phyloP scores from a whole-genome alignment of 2,113 vertebrate species.

The Silurus glanis region DNA sequence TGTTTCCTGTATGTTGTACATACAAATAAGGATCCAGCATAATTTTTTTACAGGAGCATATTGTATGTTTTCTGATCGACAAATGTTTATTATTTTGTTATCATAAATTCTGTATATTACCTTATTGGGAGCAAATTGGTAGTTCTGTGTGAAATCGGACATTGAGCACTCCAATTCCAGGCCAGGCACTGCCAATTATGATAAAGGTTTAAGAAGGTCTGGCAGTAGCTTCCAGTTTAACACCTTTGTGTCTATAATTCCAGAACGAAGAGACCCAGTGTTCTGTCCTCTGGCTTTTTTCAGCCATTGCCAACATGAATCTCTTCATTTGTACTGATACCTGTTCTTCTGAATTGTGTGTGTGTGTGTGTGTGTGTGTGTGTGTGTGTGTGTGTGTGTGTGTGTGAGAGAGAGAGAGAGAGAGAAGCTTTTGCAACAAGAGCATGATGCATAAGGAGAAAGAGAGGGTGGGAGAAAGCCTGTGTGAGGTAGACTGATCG shows the following conservation, averaged over 20 bases:
- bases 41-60: not conserved
- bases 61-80: not conserved
- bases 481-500: conserved; percentile 64
- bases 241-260: not conserved
- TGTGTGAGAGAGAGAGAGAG: conserved; percentile 11
- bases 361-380: not conserved
- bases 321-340: conserved; percentile 43
- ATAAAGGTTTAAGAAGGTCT: not conserved
- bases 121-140: too few species aligned
- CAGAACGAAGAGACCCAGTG: conserved; percentile 36
- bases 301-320: conserved; percentile 24
- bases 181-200: too few species aligned
- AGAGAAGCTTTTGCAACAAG: conserved; percentile 50
- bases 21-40: not conserved
- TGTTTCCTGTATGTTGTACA: not conserved
- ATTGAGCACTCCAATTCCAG: too few species aligned
- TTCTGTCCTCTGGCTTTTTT: conserved; percentile 54
- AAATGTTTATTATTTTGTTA: not conserved
- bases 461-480: conserved; percentile 26
- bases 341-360: conserved; percentile 9
- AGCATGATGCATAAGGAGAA: conserved; percentile 38
- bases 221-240: not conserved
- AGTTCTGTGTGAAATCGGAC: too few species aligned
- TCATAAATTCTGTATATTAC: too few species aligned
- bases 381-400: conserved; percentile 3